Evolutionary conservation across 2,797 vertebrate species (phyloP), one percentile per base, ranked within the genome.

Genomic region (Catharus ustulatus): DNA sequence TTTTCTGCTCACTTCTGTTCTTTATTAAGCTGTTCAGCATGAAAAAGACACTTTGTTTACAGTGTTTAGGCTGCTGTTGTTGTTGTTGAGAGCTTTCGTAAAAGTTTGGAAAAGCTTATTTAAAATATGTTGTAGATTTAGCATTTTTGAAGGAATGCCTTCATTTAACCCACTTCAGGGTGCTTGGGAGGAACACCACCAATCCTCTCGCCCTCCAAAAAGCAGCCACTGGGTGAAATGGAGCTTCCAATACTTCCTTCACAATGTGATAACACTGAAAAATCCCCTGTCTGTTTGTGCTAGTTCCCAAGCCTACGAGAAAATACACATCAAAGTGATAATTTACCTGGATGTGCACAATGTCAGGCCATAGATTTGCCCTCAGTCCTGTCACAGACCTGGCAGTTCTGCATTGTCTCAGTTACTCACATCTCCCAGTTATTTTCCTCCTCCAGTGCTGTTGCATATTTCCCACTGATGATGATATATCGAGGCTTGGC

Each of bases 81-180:
- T 55, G 13, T 13, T 67, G 20, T 10, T 58, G 66, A 93, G 90
- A 63, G 45, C 26, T 80, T 63, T 62, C 0, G 3, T 19, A 74
- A 51, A 88, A 68, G 5, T 85, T 62, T 88, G 61, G 51, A 34
- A 77, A 91, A 91, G 15, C 13, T 76, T 48, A 73, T 89, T 81
- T 84, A 46, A 54, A 90, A 58, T 54, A 75, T 1, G 0, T 73
- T 63, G 42, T 27, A 40, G 16, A 59, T 59, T 58, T 80, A 64
- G 36, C 10, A 42, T 82, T 94, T 85, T 62, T 94, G 59, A 83
- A 92, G 36, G 29, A 55, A 69, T 34, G 7, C 43, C 55, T 90
- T 91, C 6, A 64, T 69, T 64, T 52, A 78, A 81, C 24, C 15
- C 29, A 45, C 13, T 61, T 27, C 10, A 74, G 57, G 76, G 36